Base-by-base conservation (phyloP, 2,113 vertebrate genomes). In the Melanocharis versteri region DNA sequence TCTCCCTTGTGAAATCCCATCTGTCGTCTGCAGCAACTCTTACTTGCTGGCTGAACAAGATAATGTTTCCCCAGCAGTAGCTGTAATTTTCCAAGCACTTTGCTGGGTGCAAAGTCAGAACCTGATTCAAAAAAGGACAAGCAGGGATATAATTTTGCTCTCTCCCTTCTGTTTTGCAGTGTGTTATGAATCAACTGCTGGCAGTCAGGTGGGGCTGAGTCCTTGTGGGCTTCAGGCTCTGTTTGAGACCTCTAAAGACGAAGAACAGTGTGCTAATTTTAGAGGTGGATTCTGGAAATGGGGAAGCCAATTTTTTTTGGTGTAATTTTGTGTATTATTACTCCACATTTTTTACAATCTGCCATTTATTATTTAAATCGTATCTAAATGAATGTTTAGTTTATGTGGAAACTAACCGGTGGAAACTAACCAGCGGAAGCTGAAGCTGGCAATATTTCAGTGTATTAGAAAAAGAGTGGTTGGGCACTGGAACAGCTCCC, bases 1-100 rank as follows among this genome's bases (percentile, higher is more conserved):
- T 89, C 71, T 95, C 92, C 88, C 92, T 39, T 37, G 60, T 80
- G 90, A 96, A 97, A 96, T 78, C 72, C 93, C 95, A 92, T 91
- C 94, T 95, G 94, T 78, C 61, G 26, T 91, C 83, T 83, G 65
- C 86, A 83, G 82, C 94, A 73, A 21, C 61, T 91, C 79, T 87
- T 47, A 61, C 71, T 94, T 18, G 33, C 83, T 62, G 73, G 45
- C 60, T 89, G 89, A 90, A 60, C 47, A 14, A 90, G 93, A 96
- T 96, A 93, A 83, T 77, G 76, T 91, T 96, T 92, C 90, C 80
- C 81, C 7, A 7, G 92, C 81, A 83, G 73, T 30, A 64, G 60
- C 86, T 93, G 77, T 90, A 88, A 89, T 94, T 96, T 97, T 96
- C 93, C 91, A 78, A 87, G 65, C 24, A 15, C 70, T 95, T 79